Conservation (phyloP, 64 coral and sea anemone species). For the Cladopsammia gracilis region DNA sequence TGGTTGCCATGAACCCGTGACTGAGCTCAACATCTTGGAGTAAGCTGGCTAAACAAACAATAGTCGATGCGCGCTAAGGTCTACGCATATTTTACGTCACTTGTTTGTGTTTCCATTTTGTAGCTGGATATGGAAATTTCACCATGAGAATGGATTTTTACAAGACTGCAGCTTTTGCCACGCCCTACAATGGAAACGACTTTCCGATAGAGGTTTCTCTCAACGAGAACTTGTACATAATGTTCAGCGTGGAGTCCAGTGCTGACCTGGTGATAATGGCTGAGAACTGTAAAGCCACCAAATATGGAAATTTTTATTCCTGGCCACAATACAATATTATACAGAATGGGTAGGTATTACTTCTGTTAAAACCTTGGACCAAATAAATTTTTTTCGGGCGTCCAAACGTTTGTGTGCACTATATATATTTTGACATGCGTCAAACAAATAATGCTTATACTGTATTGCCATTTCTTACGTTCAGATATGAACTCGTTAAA, state of each 20-base stretch:
- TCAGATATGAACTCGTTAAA: too few relatives aligned
- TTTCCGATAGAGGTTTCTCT: constrained; percentile 10
- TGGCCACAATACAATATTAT: constrained; percentile 23
- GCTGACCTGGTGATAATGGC: constrained; percentile 34
- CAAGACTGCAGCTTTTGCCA: neutral
- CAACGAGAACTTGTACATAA: neutral
- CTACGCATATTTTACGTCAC: too few relatives aligned
- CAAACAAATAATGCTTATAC: too few relatives aligned
- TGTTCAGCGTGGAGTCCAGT: constrained; percentile 18
- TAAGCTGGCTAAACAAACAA: too few relatives aligned
- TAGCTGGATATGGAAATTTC: constrained; percentile 34
- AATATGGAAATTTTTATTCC: constrained; percentile 3
- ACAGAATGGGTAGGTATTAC: constrained; percentile 26
- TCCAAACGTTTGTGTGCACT: neutral
- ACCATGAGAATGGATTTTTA: constrained; percentile 42
- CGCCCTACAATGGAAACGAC: neutral
- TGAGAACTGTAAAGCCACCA: constrained; percentile 29
- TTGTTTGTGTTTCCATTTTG: neutral
- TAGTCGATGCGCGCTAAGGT: too few relatives aligned
- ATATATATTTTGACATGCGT: neutral
- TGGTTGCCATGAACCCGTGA: too few relatives aligned
- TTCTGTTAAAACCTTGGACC: too few relatives aligned
- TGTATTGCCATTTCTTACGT: too few relatives aligned
- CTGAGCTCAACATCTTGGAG: too few relatives aligned
- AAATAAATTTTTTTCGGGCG: neutral